A percentile compares a stretch with the other conserved stretches of the same genome.
Evolutionary conservation across 2,888 invertebrate genomes (phyloP).

Genomic region (Anthrax anthrax): DNA sequence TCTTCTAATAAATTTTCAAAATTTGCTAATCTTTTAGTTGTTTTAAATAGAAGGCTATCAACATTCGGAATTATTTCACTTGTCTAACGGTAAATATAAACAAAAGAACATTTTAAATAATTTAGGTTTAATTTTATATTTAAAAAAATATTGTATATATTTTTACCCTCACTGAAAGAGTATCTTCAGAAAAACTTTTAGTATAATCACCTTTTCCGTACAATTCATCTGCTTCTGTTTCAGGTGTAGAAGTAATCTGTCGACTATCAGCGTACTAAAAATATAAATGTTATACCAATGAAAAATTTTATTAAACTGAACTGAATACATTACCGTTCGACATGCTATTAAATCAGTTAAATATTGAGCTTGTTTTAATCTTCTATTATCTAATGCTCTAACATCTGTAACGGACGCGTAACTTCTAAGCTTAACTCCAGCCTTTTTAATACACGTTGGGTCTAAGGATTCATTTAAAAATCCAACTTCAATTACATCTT

Average conservation of each 20-base stretch:
- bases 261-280: background rate
- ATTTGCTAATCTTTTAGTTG: slow-evolving; percentile 3
- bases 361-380: slow-evolving; percentile 23
- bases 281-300: too few relatives aligned
- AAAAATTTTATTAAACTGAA: background rate
- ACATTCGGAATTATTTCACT: background rate
- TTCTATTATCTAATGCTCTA: slow-evolving; percentile 26
- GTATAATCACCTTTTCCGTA: background rate
- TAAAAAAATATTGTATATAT: too few relatives aligned
- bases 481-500: slow-evolving; percentile 25
- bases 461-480: slow-evolving; percentile 21
- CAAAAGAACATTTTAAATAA: too few relatives aligned
- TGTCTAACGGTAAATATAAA: too few relatives aligned
- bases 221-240: background rate
- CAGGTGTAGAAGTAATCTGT: background rate
- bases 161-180: background rate
- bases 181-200: background rate
- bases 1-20: slow-evolving; percentile 5
- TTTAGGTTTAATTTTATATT: too few relatives aligned
- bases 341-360: slow-evolving; percentile 26
- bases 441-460: slow-evolving; percentile 18
- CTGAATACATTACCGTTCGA: slow-evolving; percentile 14
- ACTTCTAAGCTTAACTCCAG: slow-evolving; percentile 21
- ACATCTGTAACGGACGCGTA: slow-evolving; percentile 25
- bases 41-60: slow-evolving; percentile 5